Evolutionary conservation across 2,113 vertebrate genomes (phyloP).

Genomic region (Marcusenius ussheri): DNA sequence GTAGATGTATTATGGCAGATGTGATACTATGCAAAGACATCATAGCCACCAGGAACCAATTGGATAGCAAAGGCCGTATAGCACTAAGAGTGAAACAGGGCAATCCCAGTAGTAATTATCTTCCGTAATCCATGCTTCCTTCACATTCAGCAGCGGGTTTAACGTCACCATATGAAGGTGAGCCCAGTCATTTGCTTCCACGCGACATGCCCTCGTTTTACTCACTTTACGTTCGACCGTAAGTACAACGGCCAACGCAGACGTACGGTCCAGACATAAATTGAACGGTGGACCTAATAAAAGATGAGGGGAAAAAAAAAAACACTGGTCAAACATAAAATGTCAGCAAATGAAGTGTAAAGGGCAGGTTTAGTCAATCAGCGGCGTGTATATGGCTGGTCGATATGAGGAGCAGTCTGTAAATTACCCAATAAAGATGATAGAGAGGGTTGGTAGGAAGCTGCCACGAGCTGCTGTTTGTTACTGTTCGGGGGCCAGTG

Average conservation of each 20-base stretch:
- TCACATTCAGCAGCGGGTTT: not conserved
- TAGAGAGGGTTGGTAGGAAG: not conserved
- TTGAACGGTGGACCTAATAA: not conserved
- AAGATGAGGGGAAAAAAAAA: not conserved
- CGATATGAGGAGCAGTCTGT: not conserved
- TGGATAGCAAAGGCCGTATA: not conserved
- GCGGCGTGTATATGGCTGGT: not conserved
- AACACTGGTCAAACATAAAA: constrained; percentile 2
- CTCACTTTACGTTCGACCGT: not conserved
- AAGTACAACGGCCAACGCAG: not conserved
- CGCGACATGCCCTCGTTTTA: not conserved
- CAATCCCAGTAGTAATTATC: not conserved
- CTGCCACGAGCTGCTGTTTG: too few species aligned
- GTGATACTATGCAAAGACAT: not conserved
- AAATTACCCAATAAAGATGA: constrained; percentile 4
- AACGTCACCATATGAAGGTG: not conserved
- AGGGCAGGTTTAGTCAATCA: constrained; percentile 14
- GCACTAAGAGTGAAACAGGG: not conserved
- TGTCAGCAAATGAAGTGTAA: constrained; percentile 19
- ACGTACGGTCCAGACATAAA: not conserved
- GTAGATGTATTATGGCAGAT: not conserved
- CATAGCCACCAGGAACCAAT: not conserved
- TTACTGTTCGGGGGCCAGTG: not conserved
- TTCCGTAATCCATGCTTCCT: not conserved
- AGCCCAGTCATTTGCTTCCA: not conserved